Conservation (phyloP, 2,888 invertebrate species). For the Philaethria dido region DNA sequence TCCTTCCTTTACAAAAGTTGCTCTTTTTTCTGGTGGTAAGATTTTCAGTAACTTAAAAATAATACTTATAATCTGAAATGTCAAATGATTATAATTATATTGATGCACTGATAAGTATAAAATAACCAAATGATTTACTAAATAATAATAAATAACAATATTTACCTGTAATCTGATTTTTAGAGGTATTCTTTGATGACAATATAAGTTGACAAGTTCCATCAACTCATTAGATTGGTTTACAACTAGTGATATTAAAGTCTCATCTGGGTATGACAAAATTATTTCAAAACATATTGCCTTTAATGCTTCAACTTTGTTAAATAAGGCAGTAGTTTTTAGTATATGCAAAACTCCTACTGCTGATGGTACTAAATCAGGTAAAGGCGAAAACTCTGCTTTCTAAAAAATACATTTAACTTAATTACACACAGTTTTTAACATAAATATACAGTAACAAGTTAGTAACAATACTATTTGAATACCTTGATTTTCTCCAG, state of each 20-base stretch:
- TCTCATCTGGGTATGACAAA: slow-evolving; percentile 57
- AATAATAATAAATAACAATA: not conserved
- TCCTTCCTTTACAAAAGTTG: slow-evolving; percentile 63
- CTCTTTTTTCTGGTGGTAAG: slow-evolving; percentile 61
- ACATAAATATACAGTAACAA: not conserved
- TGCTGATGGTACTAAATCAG: slow-evolving; percentile 57
- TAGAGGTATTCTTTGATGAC: slow-evolving; percentile 46
- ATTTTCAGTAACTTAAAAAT: slow-evolving; percentile 61
- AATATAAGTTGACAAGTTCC: slow-evolving; percentile 55
- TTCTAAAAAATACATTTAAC: slow-evolving; percentile 33
- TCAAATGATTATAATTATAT: not conserved
- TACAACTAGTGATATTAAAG: slow-evolving; percentile 49
- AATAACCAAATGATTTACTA: too few relatives aligned
- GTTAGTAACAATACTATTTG: slow-evolving; percentile 13
- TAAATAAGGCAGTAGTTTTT: slow-evolving; percentile 51
- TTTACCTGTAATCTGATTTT: slow-evolving; percentile 53
- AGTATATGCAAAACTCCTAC: slow-evolving; percentile 56
- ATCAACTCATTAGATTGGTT: slow-evolving; percentile 52
- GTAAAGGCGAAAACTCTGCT: slow-evolving; percentile 33
- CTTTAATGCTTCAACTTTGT: slow-evolving; percentile 53
- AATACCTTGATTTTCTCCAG: slow-evolving; percentile 62
- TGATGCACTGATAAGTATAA: too few relatives aligned
- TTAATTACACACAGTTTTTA: not conserved
- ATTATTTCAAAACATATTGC: slow-evolving; percentile 57
- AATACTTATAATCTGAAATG: slow-evolving; percentile 64